A percentile compares a stretch with the other conserved stretches of the same genome.
Evolutionary conservation across 2,113 vertebrate species (phyloP).

Genomic region (Gnathochromis pfefferi): DNA sequence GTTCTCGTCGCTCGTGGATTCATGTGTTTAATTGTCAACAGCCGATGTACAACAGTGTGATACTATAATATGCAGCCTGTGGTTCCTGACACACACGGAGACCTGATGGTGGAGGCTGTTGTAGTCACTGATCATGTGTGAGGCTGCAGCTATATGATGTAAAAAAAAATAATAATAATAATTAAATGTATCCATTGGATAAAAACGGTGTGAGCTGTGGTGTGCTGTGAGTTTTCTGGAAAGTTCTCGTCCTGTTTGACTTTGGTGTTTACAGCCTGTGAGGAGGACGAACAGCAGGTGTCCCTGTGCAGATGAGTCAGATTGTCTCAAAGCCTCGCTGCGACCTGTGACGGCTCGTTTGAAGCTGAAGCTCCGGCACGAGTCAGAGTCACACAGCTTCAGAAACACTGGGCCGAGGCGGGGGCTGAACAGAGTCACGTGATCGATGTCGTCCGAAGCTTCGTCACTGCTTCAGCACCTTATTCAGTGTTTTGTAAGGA

Average conservation of each 20-base stretch:
- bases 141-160: background rate
- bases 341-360: background rate
- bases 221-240: background rate
- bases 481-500: background rate
- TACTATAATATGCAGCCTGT: background rate
- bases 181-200: constrained; percentile 1
- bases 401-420: background rate
- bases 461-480: background rate
- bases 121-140: background rate
- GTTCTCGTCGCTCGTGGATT: background rate
- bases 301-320: background rate
- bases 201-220: background rate
- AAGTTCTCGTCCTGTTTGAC: background rate
- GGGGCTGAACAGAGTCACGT: background rate
- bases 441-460: background rate
- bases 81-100: background rate
- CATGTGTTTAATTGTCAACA: background rate
- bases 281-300: too few species aligned
- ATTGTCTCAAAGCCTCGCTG: rapidly evolving
- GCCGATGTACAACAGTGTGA: background rate
- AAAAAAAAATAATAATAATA: background rate
- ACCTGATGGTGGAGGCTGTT: background rate
- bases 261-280: too few species aligned
- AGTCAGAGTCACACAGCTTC: rapidly evolving
- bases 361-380: background rate